Conservation (phyloP, 2,888 invertebrate genomes). For the Leuctra nigra region DNA sequence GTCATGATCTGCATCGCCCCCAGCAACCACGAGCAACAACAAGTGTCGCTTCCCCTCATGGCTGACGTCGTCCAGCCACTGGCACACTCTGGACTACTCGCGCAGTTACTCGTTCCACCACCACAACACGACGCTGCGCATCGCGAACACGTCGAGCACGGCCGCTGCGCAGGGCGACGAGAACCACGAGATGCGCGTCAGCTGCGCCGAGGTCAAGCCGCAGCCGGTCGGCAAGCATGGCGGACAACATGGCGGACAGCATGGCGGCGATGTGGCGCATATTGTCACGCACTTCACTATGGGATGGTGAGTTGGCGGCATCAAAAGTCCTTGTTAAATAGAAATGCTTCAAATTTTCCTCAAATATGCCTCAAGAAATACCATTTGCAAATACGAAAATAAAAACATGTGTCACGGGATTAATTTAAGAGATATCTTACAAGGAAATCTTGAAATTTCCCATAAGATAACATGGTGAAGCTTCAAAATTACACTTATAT, state of each 20-base stretch:
- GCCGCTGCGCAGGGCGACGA: slow-evolving; percentile 17
- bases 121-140: slow-evolving; percentile 65
- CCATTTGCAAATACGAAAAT: no score
- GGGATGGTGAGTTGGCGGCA: slow-evolving; percentile 54
- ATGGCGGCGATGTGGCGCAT: slow-evolving; percentile 52
- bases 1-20: no score
- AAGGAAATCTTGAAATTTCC: no score
- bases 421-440: no score
- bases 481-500: no score
- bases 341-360: no score
- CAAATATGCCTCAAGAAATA: no score
- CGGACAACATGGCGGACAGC: slow-evolving; percentile 43
- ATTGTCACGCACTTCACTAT: slow-evolving; percentile 62
- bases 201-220: slow-evolving; percentile 13
- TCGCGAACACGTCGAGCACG: slow-evolving; percentile 44
- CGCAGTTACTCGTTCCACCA: slow-evolving; percentile 82
- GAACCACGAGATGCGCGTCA: slow-evolving; percentile 14
- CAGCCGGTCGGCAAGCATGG: slow-evolving; percentile 44
- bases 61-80: slow-evolving; percentile 77
- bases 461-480: no score
- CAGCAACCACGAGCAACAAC: no score
- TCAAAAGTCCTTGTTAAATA: no score
- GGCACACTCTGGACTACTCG: slow-evolving; percentile 85
- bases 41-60: slow-evolving; percentile 83
- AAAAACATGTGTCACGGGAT: no score